Percentiles rank a stretch among this genome's conserved stretches.
Conservation (phyloP, 1,140 invertebrate species). For the Calycopis cecrops region DNA sequence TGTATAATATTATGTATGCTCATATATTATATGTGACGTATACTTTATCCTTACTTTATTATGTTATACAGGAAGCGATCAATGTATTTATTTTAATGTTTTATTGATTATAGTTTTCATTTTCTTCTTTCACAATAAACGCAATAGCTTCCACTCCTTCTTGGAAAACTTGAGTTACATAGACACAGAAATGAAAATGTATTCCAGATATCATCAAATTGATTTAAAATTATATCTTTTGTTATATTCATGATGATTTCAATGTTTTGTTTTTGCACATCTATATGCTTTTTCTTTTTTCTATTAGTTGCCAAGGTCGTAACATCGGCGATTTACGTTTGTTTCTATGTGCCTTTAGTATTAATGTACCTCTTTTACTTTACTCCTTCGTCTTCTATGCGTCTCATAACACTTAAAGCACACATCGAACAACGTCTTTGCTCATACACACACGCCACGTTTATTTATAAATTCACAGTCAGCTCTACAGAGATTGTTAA, state of each 20-base stretch:
- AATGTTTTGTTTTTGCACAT: not conserved
- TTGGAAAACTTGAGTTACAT: conserved; percentile 1
- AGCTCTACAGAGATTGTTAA: conserved; percentile 1
- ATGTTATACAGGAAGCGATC: no score
- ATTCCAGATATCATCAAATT: not conserved
- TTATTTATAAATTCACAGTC: no score
- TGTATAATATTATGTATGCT: no score
- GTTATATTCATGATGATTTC: not conserved
- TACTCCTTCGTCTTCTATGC: not conserved
- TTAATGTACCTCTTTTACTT: not conserved
- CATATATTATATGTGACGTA: no score
- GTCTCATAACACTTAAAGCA: not conserved
- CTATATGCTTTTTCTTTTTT: not conserved
- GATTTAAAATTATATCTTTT: not conserved
- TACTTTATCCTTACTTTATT: no score
- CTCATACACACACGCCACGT: no score
- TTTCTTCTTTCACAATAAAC: conserved; percentile 3
- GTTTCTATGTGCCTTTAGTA: conserved; percentile 1
- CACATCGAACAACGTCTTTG: no score
- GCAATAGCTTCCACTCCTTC: not conserved
- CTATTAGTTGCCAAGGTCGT: not conserved
- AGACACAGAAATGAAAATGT: not conserved
- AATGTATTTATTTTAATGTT: no score
- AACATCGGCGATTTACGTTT: not conserved
- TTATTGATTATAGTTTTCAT: not conserved